Percentiles rank a stretch among this genome's conserved stretches.
These are phyloP conservation scores for Lutjanus campechanus DNA, from an alignment of 2,797 vertebrate genomes.

Conservation along the genomic window DNA sequence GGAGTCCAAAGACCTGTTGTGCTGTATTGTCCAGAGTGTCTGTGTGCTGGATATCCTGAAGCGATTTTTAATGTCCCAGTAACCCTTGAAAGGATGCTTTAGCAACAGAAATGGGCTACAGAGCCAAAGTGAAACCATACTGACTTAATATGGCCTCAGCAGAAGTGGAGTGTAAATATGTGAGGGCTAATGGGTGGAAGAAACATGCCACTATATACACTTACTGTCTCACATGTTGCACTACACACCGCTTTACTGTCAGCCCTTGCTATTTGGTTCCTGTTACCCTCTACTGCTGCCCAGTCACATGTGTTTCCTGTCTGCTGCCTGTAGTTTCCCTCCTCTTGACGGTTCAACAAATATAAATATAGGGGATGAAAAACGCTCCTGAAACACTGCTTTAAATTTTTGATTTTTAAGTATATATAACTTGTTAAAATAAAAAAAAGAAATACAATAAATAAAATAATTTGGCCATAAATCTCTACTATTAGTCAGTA, in stretches of 20 bases:
- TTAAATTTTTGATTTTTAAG: slow-evolving; percentile 69
- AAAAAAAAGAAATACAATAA: slow-evolving; percentile 78
- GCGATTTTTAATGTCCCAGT: slow-evolving; percentile 45
- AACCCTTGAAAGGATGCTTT: slow-evolving; percentile 22
- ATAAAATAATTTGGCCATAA: slow-evolving; percentile 84
- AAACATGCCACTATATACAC: slow-evolving; percentile 86
- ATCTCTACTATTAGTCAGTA: slow-evolving; percentile 73
- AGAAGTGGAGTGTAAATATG: slow-evolving; percentile 46
- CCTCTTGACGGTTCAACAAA: slow-evolving; percentile 66
- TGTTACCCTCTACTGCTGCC: slow-evolving; percentile 46
- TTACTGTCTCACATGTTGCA: slow-evolving; percentile 47
- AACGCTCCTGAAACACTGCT: slow-evolving; percentile 67
- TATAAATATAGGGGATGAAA: slow-evolving; percentile 80
- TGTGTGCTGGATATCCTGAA: slow-evolving; percentile 69
- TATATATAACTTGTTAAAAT: slow-evolving; percentile 78
- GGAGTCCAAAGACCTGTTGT: slow-evolving; percentile 54
- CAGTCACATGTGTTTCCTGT: slow-evolving; percentile 33
- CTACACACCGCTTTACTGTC: slow-evolving; percentile 56
- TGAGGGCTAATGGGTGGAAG: slow-evolving; percentile 65
- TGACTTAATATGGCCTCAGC: slow-evolving; percentile 36
- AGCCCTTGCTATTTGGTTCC: slow-evolving; percentile 64
- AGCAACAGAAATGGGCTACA: slow-evolving; percentile 51
- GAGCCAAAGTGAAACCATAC: slow-evolving; percentile 37
- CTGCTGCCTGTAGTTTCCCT: slow-evolving; percentile 55
- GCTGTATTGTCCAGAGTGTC: slow-evolving; percentile 64